These are phyloP conservation scores for Drusus annulatus DNA, from an alignment of 1,140 invertebrate genomes.

Conservation along the genomic window DNA sequence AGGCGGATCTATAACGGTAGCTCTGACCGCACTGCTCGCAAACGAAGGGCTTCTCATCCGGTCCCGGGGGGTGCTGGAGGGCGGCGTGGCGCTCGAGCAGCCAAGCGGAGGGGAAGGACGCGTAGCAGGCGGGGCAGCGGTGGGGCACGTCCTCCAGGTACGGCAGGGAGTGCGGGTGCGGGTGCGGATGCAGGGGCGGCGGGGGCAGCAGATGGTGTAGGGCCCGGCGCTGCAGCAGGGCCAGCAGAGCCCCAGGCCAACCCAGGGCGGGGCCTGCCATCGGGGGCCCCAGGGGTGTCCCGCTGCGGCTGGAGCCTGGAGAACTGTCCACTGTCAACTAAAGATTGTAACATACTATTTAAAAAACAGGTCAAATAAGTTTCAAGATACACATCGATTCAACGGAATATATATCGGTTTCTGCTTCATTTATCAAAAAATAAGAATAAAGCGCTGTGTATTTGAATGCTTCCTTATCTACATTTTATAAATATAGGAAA, in stretches of 20 bases:
- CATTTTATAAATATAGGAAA: too few relatives aligned
- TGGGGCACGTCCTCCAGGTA: conserved; percentile 67
- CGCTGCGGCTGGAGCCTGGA: conserved; percentile 72
- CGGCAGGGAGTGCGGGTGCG: conserved; percentile 68
- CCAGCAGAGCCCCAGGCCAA: conserved; percentile 67
- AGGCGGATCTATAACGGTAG: conserved; percentile 90
- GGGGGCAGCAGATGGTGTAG: conserved; percentile 64
- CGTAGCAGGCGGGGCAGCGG: conserved; percentile 84
- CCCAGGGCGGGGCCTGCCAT: conserved; percentile 68
- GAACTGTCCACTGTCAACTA: conserved; percentile 68
- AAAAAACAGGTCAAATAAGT: too few relatives aligned
- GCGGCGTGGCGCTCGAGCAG: conserved; percentile 85
- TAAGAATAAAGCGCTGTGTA: too few relatives aligned
- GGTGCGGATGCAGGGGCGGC: conserved; percentile 67
- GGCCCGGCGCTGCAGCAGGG: conserved; percentile 69
- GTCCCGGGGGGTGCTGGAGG: conserved; percentile 78
- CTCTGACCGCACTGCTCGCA: conserved; percentile 93
- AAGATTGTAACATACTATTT: background rate
- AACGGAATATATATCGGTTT: too few relatives aligned
- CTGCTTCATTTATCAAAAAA: too few relatives aligned
- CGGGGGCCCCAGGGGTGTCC: conserved; percentile 71
- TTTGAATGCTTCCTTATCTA: too few relatives aligned
- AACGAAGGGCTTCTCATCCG: conserved; percentile 90
- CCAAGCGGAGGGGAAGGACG: conserved; percentile 87
- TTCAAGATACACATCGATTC: too few relatives aligned